Conservation (phyloP, 1,140 invertebrate species). For the Drosophila funebris region DNA sequence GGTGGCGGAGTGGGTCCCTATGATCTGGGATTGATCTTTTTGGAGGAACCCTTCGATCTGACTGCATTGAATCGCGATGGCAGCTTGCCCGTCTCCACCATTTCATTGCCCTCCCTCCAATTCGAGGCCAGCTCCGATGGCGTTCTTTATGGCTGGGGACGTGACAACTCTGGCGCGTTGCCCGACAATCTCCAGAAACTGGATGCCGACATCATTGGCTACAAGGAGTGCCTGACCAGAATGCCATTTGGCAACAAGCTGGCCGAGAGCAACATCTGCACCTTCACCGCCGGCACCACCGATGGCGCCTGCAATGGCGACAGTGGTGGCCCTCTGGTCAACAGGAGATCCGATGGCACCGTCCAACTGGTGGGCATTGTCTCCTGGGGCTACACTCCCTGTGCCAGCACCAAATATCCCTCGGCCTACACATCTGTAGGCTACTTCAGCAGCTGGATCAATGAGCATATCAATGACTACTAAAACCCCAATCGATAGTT, state of each 20-base stretch:
- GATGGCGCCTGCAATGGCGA: constrained; percentile 87
- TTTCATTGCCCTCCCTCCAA: constrained; percentile 84
- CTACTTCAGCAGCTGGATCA: constrained; percentile 12
- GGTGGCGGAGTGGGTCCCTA: constrained; percentile 84
- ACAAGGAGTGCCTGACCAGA: constrained; percentile 20
- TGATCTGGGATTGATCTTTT: constrained; percentile 87
- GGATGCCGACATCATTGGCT: constrained; percentile 72
- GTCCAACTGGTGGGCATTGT: constrained; percentile 86
- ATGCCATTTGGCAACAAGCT: constrained; percentile 38
- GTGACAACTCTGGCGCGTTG: constrained; percentile 62
- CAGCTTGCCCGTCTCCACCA: constrained; percentile 83
- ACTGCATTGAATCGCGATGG: constrained; percentile 72
- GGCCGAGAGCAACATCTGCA: constrained; percentile 85
- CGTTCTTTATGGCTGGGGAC: constrained; percentile 85
- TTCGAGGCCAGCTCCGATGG: constrained; percentile 64
- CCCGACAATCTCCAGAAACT: constrained; percentile 82
- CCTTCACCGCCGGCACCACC: constrained; percentile 85
- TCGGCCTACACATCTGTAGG: constrained; percentile 87
- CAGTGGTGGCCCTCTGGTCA: constrained; percentile 87
- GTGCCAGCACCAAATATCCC: constrained; percentile 86
- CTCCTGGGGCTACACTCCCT: constrained; percentile 90
- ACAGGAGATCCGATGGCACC: constrained; percentile 6
- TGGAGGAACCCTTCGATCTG: constrained; percentile 84
- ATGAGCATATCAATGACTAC: background rate
- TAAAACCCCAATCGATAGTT: background rate